These are phyloP conservation scores for Columbina picui DNA, from an alignment of 2,113 vertebrate species.

Conservation along the genomic window DNA sequence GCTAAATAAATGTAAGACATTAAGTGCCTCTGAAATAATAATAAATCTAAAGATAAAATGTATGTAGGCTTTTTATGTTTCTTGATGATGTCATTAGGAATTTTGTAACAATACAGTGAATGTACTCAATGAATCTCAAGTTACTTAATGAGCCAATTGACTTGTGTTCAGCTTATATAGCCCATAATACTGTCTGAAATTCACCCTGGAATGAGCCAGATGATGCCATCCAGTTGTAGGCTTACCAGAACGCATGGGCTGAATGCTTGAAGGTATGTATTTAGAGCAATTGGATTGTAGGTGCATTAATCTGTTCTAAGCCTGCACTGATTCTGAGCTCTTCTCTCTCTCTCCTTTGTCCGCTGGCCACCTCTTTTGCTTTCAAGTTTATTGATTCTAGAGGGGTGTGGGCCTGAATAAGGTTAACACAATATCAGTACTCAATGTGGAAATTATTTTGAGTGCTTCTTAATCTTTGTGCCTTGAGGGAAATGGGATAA, in stretches of 20 bases:
- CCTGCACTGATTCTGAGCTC: background rate
- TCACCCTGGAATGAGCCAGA: background rate
- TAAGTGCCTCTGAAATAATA: conserved; percentile 76
- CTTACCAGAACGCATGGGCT: background rate
- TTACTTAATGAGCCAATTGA: rapidly evolving
- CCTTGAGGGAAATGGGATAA: background rate
- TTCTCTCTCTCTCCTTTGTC: background rate
- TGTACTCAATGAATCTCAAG: background rate
- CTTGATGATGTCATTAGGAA: background rate
- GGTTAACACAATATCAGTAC: background rate
- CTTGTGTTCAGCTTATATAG: background rate
- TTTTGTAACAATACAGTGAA: background rate
- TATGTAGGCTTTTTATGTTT: background rate
- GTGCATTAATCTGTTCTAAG: background rate
- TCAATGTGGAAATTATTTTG: background rate
- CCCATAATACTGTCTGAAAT: background rate
- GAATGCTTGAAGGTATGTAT: background rate
- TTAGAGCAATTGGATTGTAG: background rate
- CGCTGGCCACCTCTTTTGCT: background rate
- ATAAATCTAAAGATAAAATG: conserved; percentile 57
- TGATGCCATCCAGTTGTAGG: background rate
- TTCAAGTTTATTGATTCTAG: background rate
- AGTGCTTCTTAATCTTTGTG: background rate
- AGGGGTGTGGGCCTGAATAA: background rate
- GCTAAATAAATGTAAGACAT: conserved; percentile 68